Percentiles rank a stretch among this genome's conserved stretches.
Evolutionary conservation across 2,797 vertebrate genomes (phyloP).

Genomic region (Pangasius mekongensis): DNA sequence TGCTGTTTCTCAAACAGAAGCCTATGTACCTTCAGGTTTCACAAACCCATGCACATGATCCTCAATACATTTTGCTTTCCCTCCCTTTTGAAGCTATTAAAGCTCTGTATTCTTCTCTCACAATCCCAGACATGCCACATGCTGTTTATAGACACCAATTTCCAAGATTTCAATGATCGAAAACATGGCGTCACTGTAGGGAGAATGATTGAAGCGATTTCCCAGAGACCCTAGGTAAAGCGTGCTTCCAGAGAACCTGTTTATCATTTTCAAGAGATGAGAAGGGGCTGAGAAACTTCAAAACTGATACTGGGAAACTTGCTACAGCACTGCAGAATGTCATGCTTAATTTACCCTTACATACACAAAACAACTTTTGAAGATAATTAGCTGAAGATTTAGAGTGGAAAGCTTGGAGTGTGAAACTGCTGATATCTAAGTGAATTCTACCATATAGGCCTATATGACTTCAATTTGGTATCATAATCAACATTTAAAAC

Average conservation of each 20-base stretch:
- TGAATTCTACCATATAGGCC: not conserved
- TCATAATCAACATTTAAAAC: constrained; percentile 4
- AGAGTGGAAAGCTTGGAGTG: not conserved
- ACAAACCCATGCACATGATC: not conserved
- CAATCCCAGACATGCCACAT: not conserved
- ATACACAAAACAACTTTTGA: constrained; percentile 1
- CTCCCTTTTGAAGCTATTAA: not conserved
- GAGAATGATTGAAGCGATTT: no score
- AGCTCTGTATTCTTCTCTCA: not conserved
- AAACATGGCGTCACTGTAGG: not conserved
- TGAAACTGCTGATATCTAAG: not conserved
- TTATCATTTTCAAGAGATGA: not conserved
- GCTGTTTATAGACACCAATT: not conserved
- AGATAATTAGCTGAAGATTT: not conserved
- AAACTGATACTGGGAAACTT: no score
- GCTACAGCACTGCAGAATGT: not conserved
- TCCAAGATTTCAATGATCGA: not conserved
- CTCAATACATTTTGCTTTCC: not conserved
- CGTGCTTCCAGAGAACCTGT: no score
- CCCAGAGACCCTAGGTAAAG: no score
- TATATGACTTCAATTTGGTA: not conserved
- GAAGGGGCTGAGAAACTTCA: not conserved
- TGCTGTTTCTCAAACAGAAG: not conserved
- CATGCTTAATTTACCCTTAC: not conserved
- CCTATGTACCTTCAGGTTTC: not conserved